These are phyloP conservation scores for Melitaea athalia DNA, from an alignment of 2,888 invertebrate species.

Conservation along the genomic window DNA sequence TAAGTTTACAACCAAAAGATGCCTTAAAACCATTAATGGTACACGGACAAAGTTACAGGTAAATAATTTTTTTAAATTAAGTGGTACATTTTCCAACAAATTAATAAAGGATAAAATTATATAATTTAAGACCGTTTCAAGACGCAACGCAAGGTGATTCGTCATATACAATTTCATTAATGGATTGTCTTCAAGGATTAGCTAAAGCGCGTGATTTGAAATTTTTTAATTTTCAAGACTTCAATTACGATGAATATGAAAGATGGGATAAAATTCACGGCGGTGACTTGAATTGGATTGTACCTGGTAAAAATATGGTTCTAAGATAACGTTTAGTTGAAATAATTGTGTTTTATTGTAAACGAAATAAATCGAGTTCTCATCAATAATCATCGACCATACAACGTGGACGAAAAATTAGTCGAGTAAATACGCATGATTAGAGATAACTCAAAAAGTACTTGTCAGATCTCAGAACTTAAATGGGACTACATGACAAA, in stretches of 20 bases:
- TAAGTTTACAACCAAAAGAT: slow-evolving; percentile 87
- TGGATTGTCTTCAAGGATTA: slow-evolving; percentile 84
- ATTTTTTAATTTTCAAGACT: slow-evolving; percentile 92
- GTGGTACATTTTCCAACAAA: not conserved
- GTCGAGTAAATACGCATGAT: too few species aligned
- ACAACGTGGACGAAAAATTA: too few species aligned
- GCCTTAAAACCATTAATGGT: slow-evolving; percentile 84
- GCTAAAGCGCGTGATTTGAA: slow-evolving; percentile 87
- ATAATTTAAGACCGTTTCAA: slow-evolving; percentile 80
- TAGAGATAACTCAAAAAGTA: too few species aligned
- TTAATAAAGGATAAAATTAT: not conserved
- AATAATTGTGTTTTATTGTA: too few species aligned
- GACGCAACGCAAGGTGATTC: slow-evolving; percentile 92
- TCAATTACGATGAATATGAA: slow-evolving; percentile 92
- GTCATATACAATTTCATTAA: slow-evolving; percentile 84
- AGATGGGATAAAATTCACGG: slow-evolving; percentile 90
- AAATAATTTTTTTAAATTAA: slow-evolving; percentile 22
- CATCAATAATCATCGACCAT: too few species aligned
- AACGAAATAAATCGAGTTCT: too few species aligned
- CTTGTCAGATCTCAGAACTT: too few species aligned
- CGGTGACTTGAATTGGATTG: slow-evolving; percentile 95
- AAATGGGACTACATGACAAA: too few species aligned
- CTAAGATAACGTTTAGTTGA: too few species aligned
- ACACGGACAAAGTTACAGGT: slow-evolving; percentile 76
- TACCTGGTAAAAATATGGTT: slow-evolving; percentile 84